These are phyloP conservation scores for Oxytorus armatus DNA, from an alignment of 2,888 invertebrate species.

Conservation along the genomic window DNA sequence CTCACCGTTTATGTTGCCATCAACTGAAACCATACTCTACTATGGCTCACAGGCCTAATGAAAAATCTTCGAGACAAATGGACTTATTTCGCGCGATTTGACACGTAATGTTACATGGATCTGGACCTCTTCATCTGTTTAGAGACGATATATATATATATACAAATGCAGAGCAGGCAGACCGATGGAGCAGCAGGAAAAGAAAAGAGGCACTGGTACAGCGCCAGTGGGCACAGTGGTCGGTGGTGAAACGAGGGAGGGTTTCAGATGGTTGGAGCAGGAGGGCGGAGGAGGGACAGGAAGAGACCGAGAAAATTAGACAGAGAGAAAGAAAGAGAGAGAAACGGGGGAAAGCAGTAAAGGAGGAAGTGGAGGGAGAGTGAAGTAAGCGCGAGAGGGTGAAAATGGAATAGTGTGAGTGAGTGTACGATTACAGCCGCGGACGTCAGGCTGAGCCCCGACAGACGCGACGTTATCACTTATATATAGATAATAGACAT, in stretches of 20 bases:
- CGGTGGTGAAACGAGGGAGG: neutral
- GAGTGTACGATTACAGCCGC: slow-evolving; percentile 63
- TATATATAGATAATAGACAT: slow-evolving; percentile 35
- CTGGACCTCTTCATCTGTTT: no score
- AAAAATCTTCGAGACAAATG: no score
- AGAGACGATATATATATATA: no score
- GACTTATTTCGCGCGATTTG: no score
- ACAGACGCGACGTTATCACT: slow-evolving; percentile 66
- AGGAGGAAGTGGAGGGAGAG: slow-evolving; percentile 38
- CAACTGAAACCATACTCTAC: no score
- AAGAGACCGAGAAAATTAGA: slow-evolving; percentile 62
- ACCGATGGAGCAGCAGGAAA: no score
- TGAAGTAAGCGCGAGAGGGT: neutral
- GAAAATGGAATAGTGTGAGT: slow-evolving; percentile 29
- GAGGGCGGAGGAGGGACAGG: slow-evolving; percentile 58
- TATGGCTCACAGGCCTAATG: no score
- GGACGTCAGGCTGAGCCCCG: slow-evolving; percentile 66
- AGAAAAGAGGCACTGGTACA: no score
- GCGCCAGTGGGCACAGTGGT: no score
- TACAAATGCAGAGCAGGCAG: no score
- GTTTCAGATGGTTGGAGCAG: neutral
- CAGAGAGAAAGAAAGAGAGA: slow-evolving; percentile 10
- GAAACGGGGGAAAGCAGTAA: slow-evolving; percentile 6
- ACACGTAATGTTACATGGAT: no score
- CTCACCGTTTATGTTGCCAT: no score